A percentile compares a stretch with the other conserved stretches of the same genome.
These are phyloP conservation scores for Chauna torquata DNA, from an alignment of 2,113 vertebrate genomes.

Conservation along the genomic window DNA sequence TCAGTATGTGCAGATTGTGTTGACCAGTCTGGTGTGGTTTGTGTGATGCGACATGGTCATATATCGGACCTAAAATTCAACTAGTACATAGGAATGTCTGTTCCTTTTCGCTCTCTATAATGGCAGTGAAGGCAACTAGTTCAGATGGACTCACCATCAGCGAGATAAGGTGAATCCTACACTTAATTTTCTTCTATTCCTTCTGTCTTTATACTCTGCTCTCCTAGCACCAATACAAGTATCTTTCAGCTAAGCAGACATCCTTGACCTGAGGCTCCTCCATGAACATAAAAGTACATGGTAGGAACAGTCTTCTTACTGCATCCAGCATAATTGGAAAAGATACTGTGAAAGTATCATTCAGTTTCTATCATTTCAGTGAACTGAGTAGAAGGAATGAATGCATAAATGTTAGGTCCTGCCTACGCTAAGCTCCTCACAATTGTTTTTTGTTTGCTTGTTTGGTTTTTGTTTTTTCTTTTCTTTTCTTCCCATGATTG, in stretches of 20 bases:
- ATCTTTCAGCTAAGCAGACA: neutral
- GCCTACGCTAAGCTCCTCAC: neutral
- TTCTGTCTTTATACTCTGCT: neutral
- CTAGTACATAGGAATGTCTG: neutral
- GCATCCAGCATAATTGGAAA: neutral
- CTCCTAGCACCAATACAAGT: neutral
- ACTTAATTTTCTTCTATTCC: neutral
- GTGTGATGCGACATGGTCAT: neutral
- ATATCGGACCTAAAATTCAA: neutral
- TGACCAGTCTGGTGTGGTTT: neutral
- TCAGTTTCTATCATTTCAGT: neutral
- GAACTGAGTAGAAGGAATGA: neutral
- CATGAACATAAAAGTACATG: neutral
- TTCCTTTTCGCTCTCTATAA: neutral
- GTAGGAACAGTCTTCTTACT: neutral
- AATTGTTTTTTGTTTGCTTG: no score
- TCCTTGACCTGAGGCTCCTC: neutral
- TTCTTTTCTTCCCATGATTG: neutral
- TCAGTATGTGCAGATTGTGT: neutral
- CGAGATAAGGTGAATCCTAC: neutral
- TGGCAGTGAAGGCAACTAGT: neutral
- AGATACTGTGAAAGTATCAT: neutral
- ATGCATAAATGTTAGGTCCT: neutral
- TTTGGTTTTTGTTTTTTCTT: neutral
- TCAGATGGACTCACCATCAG: rapidly evolving